These are phyloP conservation scores for Addax nasomaculatus DNA, from an alignment of 2,113 vertebrate genomes.

Conservation along the genomic window DNA sequence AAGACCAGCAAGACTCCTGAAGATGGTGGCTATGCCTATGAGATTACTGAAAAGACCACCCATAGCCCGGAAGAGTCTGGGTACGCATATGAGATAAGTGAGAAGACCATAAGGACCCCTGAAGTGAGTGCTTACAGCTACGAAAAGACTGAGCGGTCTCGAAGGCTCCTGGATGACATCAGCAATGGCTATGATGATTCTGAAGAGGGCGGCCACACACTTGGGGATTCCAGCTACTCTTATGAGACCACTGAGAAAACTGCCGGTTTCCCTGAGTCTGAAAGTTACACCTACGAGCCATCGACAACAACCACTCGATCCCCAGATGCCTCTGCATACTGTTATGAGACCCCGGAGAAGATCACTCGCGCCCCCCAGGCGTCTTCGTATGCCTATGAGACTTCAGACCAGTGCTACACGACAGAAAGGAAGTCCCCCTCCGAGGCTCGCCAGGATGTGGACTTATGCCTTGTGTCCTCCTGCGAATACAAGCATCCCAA, in stretches of 20 bases:
- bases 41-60: conserved; percentile 73
- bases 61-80: conserved; percentile 58
- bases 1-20: conserved; percentile 73
- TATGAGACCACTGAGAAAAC: conserved; percentile 74
- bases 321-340: conserved; percentile 70
- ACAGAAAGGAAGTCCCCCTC: conserved; percentile 80
- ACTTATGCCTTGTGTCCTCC: conserved; percentile 93
- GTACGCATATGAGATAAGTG: conserved; percentile 65
- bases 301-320: conserved; percentile 42
- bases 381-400: conserved; percentile 75
- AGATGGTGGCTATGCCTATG: conserved; percentile 59
- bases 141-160: conserved; percentile 61
- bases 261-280: conserved; percentile 66
- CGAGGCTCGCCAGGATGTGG: conserved; percentile 89
- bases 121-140: conserved; percentile 67
- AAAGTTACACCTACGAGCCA: conserved; percentile 69
- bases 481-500: conserved; percentile 96
- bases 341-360: conserved; percentile 72
- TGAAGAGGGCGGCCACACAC: conserved; percentile 62
- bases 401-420: conserved; percentile 73
- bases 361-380: conserved; percentile 64
- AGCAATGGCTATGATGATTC: conserved; percentile 71
- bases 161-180: conserved; percentile 68
- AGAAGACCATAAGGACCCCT: conserved; percentile 54
- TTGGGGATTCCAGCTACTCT: conserved; percentile 73